Evolutionary conservation across 1,140 invertebrate species (phyloP).

Genomic region (Eumaeus atala): DNA sequence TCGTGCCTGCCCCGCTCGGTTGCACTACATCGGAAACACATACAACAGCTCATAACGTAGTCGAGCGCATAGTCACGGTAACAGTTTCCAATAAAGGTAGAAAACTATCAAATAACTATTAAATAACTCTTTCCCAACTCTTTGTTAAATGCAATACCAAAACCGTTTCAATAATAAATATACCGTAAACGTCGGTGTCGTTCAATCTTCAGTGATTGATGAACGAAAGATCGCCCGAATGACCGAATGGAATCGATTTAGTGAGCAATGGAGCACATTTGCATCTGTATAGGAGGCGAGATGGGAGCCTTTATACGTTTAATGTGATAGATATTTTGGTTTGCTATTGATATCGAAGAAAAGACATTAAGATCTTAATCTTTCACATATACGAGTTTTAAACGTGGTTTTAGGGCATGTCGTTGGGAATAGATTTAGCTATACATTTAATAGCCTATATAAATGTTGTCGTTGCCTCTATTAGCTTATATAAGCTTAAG

Average conservation of each 20-base stretch:
- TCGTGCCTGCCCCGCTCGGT: too few relatives aligned
- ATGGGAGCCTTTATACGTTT: constrained; percentile 28
- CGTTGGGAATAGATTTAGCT: too few relatives aligned
- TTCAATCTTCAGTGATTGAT: constrained; percentile 61
- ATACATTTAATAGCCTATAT: too few relatives aligned
- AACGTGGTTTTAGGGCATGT: too few relatives aligned
- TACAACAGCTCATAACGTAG: too few relatives aligned
- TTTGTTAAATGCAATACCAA: too few relatives aligned
- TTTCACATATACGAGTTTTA: not conserved
- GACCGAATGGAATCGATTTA: constrained; percentile 61
- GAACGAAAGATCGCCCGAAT: constrained; percentile 38
- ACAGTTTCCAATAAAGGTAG: too few relatives aligned
- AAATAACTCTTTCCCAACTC: constrained; percentile 4
- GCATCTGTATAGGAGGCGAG: constrained; percentile 48
- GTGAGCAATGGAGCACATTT: constrained; percentile 49
- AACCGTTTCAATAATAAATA: constrained; percentile 32
- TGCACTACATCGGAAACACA: too few relatives aligned
- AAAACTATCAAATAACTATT: not conserved
- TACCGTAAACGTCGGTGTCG: constrained; percentile 44
- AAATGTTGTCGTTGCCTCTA: too few relatives aligned
- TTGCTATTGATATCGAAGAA: constrained; percentile 14
- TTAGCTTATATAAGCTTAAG: too few relatives aligned
- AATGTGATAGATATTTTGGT: constrained; percentile 13
- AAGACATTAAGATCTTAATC: constrained; percentile 11
- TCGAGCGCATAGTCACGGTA: too few relatives aligned